Base-by-base conservation (phyloP, 2,113 vertebrate species). In the Dissostichus mawsoni region DNA sequence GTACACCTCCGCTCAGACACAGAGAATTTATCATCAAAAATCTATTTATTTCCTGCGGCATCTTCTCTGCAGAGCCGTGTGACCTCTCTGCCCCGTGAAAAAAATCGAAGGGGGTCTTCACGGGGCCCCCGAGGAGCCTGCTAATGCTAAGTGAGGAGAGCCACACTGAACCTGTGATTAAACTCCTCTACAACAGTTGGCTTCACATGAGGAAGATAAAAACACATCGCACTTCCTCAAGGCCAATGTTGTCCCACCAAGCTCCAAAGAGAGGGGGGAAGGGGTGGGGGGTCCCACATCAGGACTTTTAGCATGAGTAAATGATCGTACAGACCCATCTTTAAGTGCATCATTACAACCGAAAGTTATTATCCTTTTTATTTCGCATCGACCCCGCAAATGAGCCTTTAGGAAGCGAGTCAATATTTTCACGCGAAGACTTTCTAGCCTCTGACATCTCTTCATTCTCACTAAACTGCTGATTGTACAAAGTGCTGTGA, bases 381-480 rank as follows among this genome's bases (percentile, higher is more conserved):
- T 69, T 87, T 56, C 4, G 45, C 82, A 89, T 92, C 74, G 82
- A 91, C 82, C 77, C 16, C 44, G 7, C 47, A 18, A 66, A 47
- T 52, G 44, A 41, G 70, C 79, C 81, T 80, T 58, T 74, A 75
- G 73, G 66, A 20, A 65, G 25, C 59, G 2, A 8, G 74, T 95
- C 94, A 87, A 95, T 95, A 91, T 74, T 80, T 86, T 93, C 82
- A 79, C 93, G 76, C 50, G 17, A 36, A 73, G 47, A 76, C 83
- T 82, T 84, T 85, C 57, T 78, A 7, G 59, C 73, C 58, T 25
- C 76, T 85, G 89, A 91, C 75, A 61, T 79, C 63, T 78, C 78
- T 87, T 77, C 48, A 69, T 68, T 71, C 20, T 52, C 75, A 62
- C 58, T 72, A 78, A 61, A 66, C 65, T 74, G 64, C 82, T 70